phyloP scores from a whole-genome alignment of 1,140 invertebrate species.

The Drosophila nikananu region DNA sequence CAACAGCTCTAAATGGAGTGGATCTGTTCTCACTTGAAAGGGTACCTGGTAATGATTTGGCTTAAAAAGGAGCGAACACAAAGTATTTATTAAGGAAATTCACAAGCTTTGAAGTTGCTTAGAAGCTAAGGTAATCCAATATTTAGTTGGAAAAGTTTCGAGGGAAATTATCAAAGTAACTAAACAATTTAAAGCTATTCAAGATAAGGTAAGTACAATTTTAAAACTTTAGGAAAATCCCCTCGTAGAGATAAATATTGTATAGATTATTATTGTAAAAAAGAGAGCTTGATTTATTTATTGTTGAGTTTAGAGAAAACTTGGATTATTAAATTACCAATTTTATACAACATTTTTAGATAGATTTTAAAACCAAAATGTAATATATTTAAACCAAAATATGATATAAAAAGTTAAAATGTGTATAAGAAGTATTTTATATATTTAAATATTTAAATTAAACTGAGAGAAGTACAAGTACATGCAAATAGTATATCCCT shows the following conservation, averaged over 20 bases:
- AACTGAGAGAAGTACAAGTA: too few relatives aligned
- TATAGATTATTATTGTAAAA: neutral
- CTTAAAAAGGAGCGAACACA: conserved; percentile 7
- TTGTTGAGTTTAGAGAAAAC: neutral
- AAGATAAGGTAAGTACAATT: neutral
- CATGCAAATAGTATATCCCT: too few relatives aligned
- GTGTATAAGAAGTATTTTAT: too few relatives aligned
- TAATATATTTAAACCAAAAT: too few relatives aligned
- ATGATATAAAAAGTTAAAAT: too few relatives aligned
- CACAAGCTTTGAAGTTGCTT: neutral
- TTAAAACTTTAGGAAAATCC: neutral
- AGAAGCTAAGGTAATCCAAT: neutral
- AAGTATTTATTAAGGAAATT: neutral
- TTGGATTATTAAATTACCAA: neutral
- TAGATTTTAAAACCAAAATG: too few relatives aligned
- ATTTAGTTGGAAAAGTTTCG: too few relatives aligned
- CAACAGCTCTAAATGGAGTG: conserved; percentile 9
- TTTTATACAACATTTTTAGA: neutral
- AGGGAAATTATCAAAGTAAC: neutral
- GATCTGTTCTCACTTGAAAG: conserved; percentile 12
- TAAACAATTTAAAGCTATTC: too few relatives aligned
- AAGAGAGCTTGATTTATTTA: too few relatives aligned
- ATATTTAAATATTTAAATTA: too few relatives aligned
- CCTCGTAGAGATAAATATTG: neutral
- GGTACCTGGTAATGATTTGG: conserved; percentile 5